Base-by-base conservation (phyloP, 2,113 vertebrate species). In the Silurus asotus region DNA sequence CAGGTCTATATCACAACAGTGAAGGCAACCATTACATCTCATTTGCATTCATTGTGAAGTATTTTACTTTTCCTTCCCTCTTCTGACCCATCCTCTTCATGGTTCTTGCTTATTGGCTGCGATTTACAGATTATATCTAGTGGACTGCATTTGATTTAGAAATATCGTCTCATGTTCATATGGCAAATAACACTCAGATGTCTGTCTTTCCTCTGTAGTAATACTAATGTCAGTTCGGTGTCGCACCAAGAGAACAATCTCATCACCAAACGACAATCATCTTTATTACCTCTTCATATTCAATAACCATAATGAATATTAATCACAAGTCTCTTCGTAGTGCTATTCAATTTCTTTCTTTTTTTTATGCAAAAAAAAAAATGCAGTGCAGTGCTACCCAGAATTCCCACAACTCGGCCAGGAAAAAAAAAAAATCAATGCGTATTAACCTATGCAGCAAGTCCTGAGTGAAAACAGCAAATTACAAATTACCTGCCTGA, bases 401-500 rank as follows among this genome's bases (percentile, higher is more conserved):
- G 37, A 82, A 84, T 58, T 70, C 83, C 85, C 76, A 74, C 67
- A 85, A 77, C 81, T 83, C 74, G 37, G 74, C 69, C 77, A 62
- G 61, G 17, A 62, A 65, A 65, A 65, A 25, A 56, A 58, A 17
- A n/a, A 88, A 84, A 88, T 83, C 84, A 80, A 72, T 85, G 85
- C 77, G 69, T 83, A 84, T 95, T 94, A 94, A 95, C 93, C 93
- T 93, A 89, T 90, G 55, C 90, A 92, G 94, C 93, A 93, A 94
- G 93, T 93, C 93, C 91, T 90, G 62, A 93, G 93, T 89, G 91
- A 91, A 92, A 95, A 94, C 93, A 89, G 88, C 93, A 95, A 95
- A 95, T 95, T 96, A 95, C 94, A 95, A 95, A 94, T 95, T 94
- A 94, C 93, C 92, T 94, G 92, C 93, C 93, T 94, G 94, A 96